phyloP scores from a whole-genome alignment of 2,113 vertebrate species.

The Oplegnathus fasciatus region DNA sequence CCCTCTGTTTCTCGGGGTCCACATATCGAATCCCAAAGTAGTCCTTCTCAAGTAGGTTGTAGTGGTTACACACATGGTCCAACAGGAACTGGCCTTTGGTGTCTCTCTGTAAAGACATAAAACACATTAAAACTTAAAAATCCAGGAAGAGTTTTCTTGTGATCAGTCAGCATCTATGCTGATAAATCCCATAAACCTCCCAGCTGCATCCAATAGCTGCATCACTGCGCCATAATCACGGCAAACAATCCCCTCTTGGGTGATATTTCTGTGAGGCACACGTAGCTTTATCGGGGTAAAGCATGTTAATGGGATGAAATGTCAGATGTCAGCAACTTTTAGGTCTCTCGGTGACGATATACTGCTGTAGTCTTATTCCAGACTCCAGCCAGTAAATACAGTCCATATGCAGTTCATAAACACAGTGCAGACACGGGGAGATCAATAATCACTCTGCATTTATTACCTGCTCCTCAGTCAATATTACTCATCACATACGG shows the following conservation, averaged over 20 bases:
- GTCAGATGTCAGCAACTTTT: slow-evolving; percentile 18
- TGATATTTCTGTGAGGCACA: slow-evolving; percentile 25
- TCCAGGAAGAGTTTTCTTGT: not conserved
- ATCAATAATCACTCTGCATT: slow-evolving; percentile 70
- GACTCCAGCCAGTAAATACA: slow-evolving; percentile 44
- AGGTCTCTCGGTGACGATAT: slow-evolving; percentile 19
- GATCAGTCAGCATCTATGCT: not conserved
- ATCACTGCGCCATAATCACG: not conserved
- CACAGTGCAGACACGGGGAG: slow-evolving; percentile 16
- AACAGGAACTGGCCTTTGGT: slow-evolving; percentile 98
- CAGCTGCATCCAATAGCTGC: slow-evolving; percentile 4
- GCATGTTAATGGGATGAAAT: slow-evolving; percentile 7
- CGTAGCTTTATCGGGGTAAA: not conserved
- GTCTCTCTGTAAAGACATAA: slow-evolving; percentile 90
- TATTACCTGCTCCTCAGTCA: slow-evolving; percentile 52
- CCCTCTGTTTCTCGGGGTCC: slow-evolving; percentile 97
- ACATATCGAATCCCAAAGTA: slow-evolving; percentile 99
- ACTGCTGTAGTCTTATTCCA: slow-evolving; percentile 16
- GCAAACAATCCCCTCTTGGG: slow-evolving; percentile 10
- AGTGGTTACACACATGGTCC: slow-evolving; percentile 98
- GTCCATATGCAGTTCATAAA: slow-evolving; percentile 41
- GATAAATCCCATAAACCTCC: slow-evolving; percentile 24
- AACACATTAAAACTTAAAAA: slow-evolving; percentile 23
- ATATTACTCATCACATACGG: slow-evolving; percentile 46
- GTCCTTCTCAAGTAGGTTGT: slow-evolving; percentile 97